phyloP scores from a whole-genome alignment of 1,140 invertebrate genomes.

The Tetragonula clypearis region DNA sequence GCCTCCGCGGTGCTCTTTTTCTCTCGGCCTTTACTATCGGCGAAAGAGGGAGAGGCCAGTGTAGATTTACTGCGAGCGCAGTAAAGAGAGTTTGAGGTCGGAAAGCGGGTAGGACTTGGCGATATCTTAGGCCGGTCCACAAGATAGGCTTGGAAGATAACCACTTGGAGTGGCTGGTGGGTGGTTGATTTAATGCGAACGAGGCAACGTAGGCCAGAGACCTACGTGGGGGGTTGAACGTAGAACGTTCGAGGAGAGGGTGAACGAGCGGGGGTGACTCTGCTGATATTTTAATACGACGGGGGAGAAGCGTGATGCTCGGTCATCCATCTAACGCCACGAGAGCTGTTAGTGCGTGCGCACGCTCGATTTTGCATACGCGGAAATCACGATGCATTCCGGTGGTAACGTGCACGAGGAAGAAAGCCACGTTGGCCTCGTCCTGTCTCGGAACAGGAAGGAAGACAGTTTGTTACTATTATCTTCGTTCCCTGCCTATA shows the following conservation, averaged over 20 bases:
- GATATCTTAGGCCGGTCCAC: conserved; percentile 69
- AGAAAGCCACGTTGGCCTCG: conserved; percentile 33
- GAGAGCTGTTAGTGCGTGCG: conserved; percentile 66
- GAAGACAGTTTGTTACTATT: conserved; percentile 77
- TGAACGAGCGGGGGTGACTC: conserved; percentile 40
- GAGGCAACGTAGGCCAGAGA: conserved; percentile 9
- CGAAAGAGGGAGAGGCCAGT: conserved; percentile 7
- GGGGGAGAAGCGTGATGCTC: conserved; percentile 73
- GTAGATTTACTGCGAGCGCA: conserved; percentile 57
- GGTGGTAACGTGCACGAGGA: conserved; percentile 14
- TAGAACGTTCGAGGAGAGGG: conserved; percentile 1
- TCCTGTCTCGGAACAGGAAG: conserved; percentile 75
- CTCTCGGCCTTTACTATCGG: not conserved
- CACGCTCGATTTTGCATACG: conserved; percentile 75
- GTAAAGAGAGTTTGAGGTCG: conserved; percentile 51
- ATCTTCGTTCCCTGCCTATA: conserved; percentile 65
- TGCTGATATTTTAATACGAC: conserved; percentile 75
- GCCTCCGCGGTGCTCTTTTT: not conserved
- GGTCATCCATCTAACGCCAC: conserved; percentile 70
- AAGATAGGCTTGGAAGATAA: conserved; percentile 76
- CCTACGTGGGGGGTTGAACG: conserved; percentile 28
- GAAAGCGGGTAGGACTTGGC: conserved; percentile 46
- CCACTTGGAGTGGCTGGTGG: conserved; percentile 70
- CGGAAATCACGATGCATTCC: conserved; percentile 73
- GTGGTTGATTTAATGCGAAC: conserved; percentile 75